A percentile compares a stretch with the other conserved stretches of the same genome.
phyloP scores from a whole-genome alignment of 2,113 vertebrate species.

The Calyptommatus sinebrachiatus region DNA sequence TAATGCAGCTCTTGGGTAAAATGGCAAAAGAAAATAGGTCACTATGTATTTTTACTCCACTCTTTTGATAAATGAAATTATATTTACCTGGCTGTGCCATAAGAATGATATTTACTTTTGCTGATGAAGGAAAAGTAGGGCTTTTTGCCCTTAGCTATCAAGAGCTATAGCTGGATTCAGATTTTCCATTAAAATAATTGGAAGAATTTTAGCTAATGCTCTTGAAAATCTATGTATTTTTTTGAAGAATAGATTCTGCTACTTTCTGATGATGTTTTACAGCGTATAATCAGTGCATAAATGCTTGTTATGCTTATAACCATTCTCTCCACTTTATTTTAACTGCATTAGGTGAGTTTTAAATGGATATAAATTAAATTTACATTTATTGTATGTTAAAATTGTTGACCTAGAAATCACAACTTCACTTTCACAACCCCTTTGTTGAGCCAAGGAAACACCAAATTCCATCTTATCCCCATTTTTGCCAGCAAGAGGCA shows the following conservation, averaged over 20 bases:
- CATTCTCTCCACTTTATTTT: slow-evolving; percentile 21
- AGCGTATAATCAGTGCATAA: neutral
- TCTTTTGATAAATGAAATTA: slow-evolving; percentile 54
- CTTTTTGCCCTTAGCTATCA: neutral
- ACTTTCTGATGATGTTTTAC: slow-evolving; percentile 23
- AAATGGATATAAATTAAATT: slow-evolving; percentile 20
- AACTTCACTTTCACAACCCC: too few species aligned
- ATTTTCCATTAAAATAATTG: slow-evolving; percentile 29
- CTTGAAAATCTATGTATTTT: slow-evolving; percentile 19
- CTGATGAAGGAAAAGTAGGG: slow-evolving; percentile 44
- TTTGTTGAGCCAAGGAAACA: too few species aligned
- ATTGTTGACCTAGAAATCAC: too few species aligned
- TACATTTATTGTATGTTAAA: too few species aligned
- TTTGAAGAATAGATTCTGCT: slow-evolving; percentile 10
- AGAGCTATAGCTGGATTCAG: neutral
- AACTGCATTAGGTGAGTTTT: slow-evolving; percentile 29
- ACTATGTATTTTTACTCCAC: slow-evolving; percentile 38
- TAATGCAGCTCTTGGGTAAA: slow-evolving; percentile 74
- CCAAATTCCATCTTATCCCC: too few species aligned
- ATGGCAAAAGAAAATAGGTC: slow-evolving; percentile 65
- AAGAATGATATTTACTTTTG: slow-evolving; percentile 59
- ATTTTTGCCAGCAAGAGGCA: too few species aligned
- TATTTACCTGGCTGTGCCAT: slow-evolving; percentile 54
- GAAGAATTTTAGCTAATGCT: slow-evolving; percentile 26
- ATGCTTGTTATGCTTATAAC: neutral